Conservation (phyloP, 2,113 vertebrate genomes). For the Nyctibius bracteatus region DNA sequence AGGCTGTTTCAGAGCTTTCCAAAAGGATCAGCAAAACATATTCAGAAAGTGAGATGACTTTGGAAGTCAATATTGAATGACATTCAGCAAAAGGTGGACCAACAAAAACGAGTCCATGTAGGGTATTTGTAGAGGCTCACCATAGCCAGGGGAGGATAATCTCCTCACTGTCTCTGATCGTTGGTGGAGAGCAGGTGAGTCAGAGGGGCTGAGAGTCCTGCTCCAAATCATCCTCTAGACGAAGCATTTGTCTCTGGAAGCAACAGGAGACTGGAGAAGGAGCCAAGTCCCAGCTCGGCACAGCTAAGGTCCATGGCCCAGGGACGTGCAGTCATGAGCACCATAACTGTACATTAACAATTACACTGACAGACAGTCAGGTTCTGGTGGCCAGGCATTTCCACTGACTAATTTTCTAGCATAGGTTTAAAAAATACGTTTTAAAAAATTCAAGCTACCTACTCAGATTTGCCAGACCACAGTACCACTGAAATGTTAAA, state of each 20-base stretch:
- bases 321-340: fast-evolving
- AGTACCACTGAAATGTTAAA: neutral
- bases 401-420: neutral
- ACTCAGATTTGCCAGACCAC: neutral
- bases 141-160: neutral
- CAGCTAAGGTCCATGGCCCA: too few species aligned
- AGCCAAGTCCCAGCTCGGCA: fast-evolving
- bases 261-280: neutral
- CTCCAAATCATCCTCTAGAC: neutral
- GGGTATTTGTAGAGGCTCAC: neutral
- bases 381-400: neutral
- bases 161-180: fast-evolving
- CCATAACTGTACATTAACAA: neutral
- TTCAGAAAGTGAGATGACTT: neutral
- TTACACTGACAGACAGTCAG: neutral
- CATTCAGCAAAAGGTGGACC: neutral
- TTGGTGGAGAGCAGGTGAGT: fast-evolving
- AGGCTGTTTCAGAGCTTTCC: neutral
- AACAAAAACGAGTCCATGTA: neutral
- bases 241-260: neutral
- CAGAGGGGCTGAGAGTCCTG: neutral
- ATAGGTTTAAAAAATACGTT: neutral
- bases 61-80: neutral
- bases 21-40: neutral
- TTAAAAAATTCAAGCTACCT: neutral